Conservation (phyloP, 2,888 invertebrate genomes). For the Stenodema calcarata region DNA sequence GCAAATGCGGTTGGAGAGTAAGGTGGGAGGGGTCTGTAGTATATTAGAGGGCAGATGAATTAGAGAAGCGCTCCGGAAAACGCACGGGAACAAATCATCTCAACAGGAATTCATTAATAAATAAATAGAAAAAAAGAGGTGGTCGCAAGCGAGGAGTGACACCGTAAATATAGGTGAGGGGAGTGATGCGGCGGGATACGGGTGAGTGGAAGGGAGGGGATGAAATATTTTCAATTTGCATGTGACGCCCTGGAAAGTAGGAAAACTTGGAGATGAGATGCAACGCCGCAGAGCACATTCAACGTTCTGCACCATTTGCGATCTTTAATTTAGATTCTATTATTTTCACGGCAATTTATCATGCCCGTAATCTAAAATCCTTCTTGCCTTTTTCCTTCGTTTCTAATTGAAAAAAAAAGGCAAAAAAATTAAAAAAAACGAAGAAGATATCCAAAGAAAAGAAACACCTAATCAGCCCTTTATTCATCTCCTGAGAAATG, state of each 20-base stretch:
- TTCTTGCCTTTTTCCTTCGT: background rate
- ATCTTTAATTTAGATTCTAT: conserved; percentile 43
- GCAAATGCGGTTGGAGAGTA: background rate
- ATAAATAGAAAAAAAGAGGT: conserved; percentile 37
- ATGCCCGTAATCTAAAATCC: conserved; percentile 12
- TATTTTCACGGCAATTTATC: conserved; percentile 26
- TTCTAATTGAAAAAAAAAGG: background rate
- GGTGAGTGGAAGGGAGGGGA: background rate
- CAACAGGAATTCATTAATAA: conserved; percentile 42
- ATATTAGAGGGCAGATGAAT: conserved; percentile 9
- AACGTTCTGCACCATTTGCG: conserved; percentile 40
- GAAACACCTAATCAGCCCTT: background rate
- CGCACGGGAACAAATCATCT: conserved; percentile 16
- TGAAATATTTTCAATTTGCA: conserved; percentile 43
- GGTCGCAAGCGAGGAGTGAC: background rate
- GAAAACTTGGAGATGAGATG: background rate
- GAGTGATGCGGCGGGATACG: background rate
- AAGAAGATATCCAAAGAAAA: background rate
- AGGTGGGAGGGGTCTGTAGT: background rate
- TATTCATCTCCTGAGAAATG: background rate
- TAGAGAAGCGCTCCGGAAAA: background rate
- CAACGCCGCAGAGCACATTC: conserved; percentile 34
- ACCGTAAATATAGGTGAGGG: conserved; percentile 32
- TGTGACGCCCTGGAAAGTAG: background rate
- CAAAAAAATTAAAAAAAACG: background rate